A percentile compares a stretch with the other conserved stretches of the same genome.
Evolutionary conservation across 2,113 vertebrate genomes (phyloP).

Genomic region (Fregata magnificens): DNA sequence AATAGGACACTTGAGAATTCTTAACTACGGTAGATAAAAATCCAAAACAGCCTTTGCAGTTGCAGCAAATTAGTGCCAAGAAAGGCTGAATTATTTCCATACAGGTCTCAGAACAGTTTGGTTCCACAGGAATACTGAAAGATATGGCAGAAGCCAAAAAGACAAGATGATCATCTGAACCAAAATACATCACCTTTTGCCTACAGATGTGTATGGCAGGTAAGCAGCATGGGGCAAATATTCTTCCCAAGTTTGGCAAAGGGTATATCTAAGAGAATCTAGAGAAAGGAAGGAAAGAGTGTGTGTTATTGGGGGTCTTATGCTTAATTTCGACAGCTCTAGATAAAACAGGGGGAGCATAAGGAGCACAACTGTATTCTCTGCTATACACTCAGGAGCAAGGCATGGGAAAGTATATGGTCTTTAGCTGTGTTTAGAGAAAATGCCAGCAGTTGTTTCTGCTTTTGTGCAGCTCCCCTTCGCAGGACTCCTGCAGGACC

Average conservation of each 20-base stretch:
- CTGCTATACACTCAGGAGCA: background rate
- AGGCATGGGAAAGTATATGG: background rate
- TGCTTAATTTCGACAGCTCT: background rate
- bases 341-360: background rate
- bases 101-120: background rate
- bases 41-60: background rate
- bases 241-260: background rate
- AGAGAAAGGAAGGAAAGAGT: background rate
- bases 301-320: background rate
- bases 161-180: background rate
- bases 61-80: background rate
- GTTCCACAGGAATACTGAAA: background rate
- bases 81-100: background rate
- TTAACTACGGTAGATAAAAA: background rate
- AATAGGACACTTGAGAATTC: background rate
- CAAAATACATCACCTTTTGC: background rate
- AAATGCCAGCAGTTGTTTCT: background rate
- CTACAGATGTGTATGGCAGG: background rate
- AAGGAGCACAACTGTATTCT: background rate
- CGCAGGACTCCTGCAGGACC: background rate
- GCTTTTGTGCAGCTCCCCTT: background rate
- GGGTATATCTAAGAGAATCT: background rate
- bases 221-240: background rate
- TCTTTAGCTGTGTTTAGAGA: background rate
- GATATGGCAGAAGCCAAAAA: background rate